A percentile compares a stretch with the other conserved stretches of the same genome.
Evolutionary conservation across 2,888 invertebrate species (phyloP).

Genomic region (Cephonodes hylas): DNA sequence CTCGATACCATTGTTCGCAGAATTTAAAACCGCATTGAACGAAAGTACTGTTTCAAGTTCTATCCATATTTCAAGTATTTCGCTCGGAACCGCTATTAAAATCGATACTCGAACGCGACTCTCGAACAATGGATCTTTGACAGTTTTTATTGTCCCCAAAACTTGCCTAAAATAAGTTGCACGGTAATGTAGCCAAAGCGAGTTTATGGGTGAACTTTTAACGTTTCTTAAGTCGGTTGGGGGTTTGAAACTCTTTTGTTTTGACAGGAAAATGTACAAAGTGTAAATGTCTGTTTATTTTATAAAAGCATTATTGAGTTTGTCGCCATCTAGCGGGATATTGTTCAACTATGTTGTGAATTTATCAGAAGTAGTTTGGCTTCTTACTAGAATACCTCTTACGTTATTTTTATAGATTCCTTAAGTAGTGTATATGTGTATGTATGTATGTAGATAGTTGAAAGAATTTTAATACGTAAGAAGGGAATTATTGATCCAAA

Average conservation of each 20-base stretch:
- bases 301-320: not conserved
- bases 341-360: not conserved
- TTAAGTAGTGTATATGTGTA: too few species aligned
- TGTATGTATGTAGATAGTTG: too few species aligned
- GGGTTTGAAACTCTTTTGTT: not conserved
- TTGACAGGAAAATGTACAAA: not conserved
- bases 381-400: too few species aligned
- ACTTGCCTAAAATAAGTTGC: not conserved
- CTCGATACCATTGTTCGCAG: not conserved
- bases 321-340: not conserved
- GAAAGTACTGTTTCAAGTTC: not conserved
- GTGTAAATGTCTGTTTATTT: not conserved
- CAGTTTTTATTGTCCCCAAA: conserved; percentile 4
- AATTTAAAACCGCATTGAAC: not conserved
- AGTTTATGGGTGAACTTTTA: not conserved
- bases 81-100: not conserved
- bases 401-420: too few species aligned
- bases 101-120: not conserved
- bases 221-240: not conserved
- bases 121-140: conserved; percentile 6
- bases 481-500: too few species aligned
- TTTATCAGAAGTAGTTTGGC: not conserved
- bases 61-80: not conserved
- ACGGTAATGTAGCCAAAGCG: not conserved
- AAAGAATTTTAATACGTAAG: too few species aligned